phyloP scores from a whole-genome alignment of 2,888 invertebrate species.

The Phyllotreta cruciferae region DNA sequence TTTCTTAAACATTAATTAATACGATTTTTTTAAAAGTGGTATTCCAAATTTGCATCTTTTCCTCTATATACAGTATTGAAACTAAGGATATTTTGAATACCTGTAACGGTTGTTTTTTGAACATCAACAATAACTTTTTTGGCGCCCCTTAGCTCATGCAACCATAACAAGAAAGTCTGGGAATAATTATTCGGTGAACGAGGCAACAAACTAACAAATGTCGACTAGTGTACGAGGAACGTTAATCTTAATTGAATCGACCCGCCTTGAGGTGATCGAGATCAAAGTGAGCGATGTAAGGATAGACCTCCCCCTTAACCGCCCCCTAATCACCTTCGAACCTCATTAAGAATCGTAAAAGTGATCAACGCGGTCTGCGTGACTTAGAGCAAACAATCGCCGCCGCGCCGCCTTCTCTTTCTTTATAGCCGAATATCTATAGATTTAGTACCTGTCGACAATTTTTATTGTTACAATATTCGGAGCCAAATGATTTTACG shows the following conservation, averaged over 20 bases:
- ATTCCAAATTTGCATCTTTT: too few species aligned
- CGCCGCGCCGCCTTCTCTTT: slow-evolving; percentile 27
- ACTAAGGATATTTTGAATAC: too few species aligned
- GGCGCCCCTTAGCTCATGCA: neutral
- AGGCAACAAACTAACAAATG: slow-evolving; percentile 8
- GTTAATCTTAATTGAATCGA: slow-evolving; percentile 28
- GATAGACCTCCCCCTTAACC: slow-evolving; percentile 38
- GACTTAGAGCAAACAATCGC: slow-evolving; percentile 29
- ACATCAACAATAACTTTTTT: too few species aligned
- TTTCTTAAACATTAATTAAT: too few species aligned
- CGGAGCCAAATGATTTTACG: neutral
- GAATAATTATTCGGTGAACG: neutral
- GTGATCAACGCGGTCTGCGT: slow-evolving; percentile 37
- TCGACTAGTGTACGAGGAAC: slow-evolving; percentile 12
- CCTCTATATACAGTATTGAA: too few species aligned
- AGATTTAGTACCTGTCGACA: slow-evolving; percentile 21
- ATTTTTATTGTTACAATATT: slow-evolving; percentile 14
- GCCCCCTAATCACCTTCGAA: slow-evolving; percentile 42
- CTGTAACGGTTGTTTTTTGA: too few species aligned
- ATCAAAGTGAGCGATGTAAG: slow-evolving; percentile 38
- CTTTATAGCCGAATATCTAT: slow-evolving; percentile 2
- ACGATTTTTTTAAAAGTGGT: too few species aligned
- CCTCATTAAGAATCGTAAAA: slow-evolving; percentile 43
- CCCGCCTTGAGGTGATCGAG: slow-evolving; percentile 28
- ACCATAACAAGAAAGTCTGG: neutral